Base-by-base conservation (phyloP, 2,888 invertebrate genomes). In the Trimorus sp. region DNA sequence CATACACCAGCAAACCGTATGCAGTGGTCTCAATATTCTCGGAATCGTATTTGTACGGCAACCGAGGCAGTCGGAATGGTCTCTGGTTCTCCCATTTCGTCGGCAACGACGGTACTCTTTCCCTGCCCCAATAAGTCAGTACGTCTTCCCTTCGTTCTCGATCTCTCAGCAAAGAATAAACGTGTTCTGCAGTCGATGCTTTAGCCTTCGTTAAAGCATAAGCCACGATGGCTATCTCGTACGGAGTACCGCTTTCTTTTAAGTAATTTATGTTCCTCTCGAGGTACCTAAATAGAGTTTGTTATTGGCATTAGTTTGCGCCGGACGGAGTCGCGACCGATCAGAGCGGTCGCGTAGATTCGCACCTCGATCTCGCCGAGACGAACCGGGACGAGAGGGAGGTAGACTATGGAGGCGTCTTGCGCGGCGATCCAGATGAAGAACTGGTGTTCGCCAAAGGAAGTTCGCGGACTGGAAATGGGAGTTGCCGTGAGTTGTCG, bases 371-470 rank as follows among this genome's bases (percentile, higher is more conserved):
- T 93, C 85, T 96, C 95, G 1, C 98, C 98, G 16, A 97, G 93
- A 37, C 95, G 93, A 9, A 95, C 95, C 0, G 98, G 95, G 62
- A 98, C 97, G 45, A 99, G 96, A 0, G 98, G 98, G 85, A 99
- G 93, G 92, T 98, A 96, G 48, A 98, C 97, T 49, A 97, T 94
- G 48, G 95, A 93, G 0, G 96, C 96, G 89, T 96, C 96, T 88
- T 97, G 97, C 0, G 96, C 94, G 76, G 93, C 91, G 69, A 98
- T 95, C 93, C 96, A 98, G 86, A 98, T 95, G 91, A 98, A 97
- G 93, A 98, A 98, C 92, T 99, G 98, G 92, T 98, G 98, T 92
- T 98, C 98, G 78, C 98, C 98, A 90, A 94, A 96, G 1, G 97
- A 96, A 3, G 98, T 98, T 82, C 97, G 94, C 0, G 98, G 98